Percentiles rank a stretch among this genome's conserved stretches.
phyloP scores from a whole-genome alignment of 2,888 invertebrate species.

The Diachrysia chrysitis region DNA sequence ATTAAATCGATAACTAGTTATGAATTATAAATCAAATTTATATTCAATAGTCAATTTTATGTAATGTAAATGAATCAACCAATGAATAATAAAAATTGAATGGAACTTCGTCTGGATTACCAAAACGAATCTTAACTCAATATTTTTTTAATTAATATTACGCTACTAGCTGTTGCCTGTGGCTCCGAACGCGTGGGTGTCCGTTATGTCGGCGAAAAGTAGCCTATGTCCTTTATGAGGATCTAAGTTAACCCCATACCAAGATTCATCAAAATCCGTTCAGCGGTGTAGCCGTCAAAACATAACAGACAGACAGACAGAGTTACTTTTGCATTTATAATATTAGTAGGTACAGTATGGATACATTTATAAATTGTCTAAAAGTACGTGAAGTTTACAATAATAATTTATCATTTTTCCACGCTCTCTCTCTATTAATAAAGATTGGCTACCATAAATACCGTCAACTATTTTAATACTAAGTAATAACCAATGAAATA shows the following conservation, averaged over 20 bases:
- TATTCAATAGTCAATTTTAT: not conserved
- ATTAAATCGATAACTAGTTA: not conserved
- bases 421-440: conserved; percentile 28
- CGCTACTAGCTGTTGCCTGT: too few relatives aligned
- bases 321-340: too few relatives aligned
- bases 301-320: too few relatives aligned
- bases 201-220: too few relatives aligned
- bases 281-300: too few relatives aligned
- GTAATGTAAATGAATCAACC: not conserved
- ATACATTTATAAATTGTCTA: conserved; percentile 14
- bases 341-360: too few relatives aligned
- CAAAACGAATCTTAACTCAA: not conserved
- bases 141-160: not conserved
- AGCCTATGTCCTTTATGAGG: too few relatives aligned
- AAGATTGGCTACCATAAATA: conserved; percentile 19
- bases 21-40: not conserved
- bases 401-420: conserved; percentile 19
- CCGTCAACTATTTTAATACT: conserved; percentile 18
- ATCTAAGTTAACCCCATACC: too few relatives aligned
- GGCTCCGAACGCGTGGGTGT: too few relatives aligned
- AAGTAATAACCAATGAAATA: conserved; percentile 10
- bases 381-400: conserved; percentile 23
- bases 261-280: too few relatives aligned
- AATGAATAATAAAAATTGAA: not conserved
- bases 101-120: not conserved